A percentile compares a stretch with the other conserved stretches of the same genome.
Evolutionary conservation across 2,113 vertebrate genomes (phyloP).

Genomic region (Chaetura pelagica): DNA sequence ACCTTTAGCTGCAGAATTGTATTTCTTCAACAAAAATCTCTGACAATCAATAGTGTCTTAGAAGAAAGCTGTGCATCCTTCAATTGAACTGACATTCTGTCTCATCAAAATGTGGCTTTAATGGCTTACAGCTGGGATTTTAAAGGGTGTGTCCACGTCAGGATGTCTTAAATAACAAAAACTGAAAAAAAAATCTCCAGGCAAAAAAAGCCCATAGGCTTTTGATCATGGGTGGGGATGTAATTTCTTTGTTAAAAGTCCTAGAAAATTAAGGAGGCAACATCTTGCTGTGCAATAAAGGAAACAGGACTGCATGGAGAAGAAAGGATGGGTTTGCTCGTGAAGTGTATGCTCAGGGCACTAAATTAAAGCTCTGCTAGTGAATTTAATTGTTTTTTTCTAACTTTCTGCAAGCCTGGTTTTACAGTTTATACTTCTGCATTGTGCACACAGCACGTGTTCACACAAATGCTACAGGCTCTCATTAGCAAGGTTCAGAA

Average conservation of each 20-base stretch:
- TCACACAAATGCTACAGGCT: not conserved
- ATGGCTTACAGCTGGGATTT: not conserved
- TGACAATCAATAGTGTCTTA: not conserved
- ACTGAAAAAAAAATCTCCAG: not conserved
- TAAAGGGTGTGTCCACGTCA: not conserved
- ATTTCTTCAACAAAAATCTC: not conserved
- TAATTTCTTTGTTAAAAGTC: not conserved
- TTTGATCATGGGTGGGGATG: not conserved
- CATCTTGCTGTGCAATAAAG: not conserved
- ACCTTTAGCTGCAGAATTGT: not conserved
- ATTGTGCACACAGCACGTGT: not conserved
- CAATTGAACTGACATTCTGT: not conserved
- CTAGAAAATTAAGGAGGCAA: not conserved
- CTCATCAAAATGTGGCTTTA: not conserved
- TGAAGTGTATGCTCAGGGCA: not conserved
- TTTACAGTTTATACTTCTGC: not conserved
- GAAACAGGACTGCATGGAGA: not conserved
- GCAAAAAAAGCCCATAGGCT: not conserved
- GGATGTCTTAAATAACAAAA: not conserved
- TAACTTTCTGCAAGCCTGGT: not conserved
- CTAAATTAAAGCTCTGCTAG: not conserved
- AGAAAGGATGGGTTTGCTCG: not conserved
- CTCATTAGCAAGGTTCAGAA: not conserved
- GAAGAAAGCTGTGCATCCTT: not conserved
- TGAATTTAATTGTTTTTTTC: not conserved